These are phyloP conservation scores for Lasioglossum pauxillum DNA, from an alignment of 2,888 invertebrate genomes.

Conservation along the genomic window DNA sequence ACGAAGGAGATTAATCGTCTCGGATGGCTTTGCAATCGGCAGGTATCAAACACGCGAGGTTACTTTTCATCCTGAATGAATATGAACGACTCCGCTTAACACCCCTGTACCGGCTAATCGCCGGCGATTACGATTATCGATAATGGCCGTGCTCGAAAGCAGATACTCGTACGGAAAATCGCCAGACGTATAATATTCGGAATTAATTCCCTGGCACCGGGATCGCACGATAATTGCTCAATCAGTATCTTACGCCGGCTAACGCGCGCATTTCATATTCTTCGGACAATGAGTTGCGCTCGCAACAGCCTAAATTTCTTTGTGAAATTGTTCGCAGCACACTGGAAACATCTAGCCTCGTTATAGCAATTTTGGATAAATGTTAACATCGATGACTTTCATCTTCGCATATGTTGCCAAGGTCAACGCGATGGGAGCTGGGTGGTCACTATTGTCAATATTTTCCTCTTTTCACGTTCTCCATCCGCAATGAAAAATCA, in stretches of 20 bases:
- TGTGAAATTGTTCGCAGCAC: too few species aligned
- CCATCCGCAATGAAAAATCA: background rate
- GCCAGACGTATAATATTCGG: conserved; percentile 14
- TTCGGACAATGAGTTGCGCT: background rate
- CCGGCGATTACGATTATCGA: conserved; percentile 35
- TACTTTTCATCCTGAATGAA: conserved; percentile 42
- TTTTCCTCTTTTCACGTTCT: too few species aligned
- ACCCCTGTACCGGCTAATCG: conserved; percentile 5
- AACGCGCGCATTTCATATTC: background rate
- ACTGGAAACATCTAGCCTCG: too few species aligned
- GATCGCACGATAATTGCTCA: conserved; percentile 22
- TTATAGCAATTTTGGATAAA: background rate
- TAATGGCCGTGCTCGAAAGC: conserved; percentile 22
- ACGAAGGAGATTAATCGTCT: conserved; percentile 54
- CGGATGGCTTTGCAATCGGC: conserved; percentile 45
- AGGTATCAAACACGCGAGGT: conserved; percentile 44
- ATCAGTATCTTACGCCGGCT: background rate
- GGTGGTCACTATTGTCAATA: too few species aligned
- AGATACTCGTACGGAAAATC: conserved; percentile 23
- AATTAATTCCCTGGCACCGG: background rate
- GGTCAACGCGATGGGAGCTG: too few species aligned
- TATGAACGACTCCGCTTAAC: conserved; percentile 34
- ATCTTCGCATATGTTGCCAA: too few species aligned
- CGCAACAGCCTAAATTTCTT: background rate
- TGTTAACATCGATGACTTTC: too few species aligned